These are phyloP conservation scores for Megalops atlanticus DNA, from an alignment of 2,113 vertebrate species.

Conservation along the genomic window DNA sequence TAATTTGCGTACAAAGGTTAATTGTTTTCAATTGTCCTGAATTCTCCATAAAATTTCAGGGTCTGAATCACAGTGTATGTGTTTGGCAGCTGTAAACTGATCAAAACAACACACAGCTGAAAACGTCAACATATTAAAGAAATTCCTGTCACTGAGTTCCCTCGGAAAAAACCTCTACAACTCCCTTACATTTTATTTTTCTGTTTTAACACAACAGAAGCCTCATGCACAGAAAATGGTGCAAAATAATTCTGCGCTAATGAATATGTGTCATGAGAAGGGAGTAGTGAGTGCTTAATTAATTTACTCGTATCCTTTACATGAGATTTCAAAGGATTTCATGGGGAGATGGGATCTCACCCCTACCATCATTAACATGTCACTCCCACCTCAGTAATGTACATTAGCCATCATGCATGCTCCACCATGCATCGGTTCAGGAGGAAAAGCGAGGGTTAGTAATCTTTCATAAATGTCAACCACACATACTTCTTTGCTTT, in stretches of 20 bases:
- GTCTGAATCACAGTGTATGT: background rate
- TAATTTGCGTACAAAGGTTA: constrained; percentile 54
- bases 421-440: background rate
- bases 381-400: constrained; percentile 17
- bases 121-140: too few species aligned
- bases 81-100: background rate
- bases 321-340: background rate
- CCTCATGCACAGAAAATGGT: background rate
- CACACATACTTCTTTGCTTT: background rate
- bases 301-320: background rate
- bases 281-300: background rate
- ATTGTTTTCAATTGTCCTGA: constrained; percentile 50
- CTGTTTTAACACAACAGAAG: background rate
- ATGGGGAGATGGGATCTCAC: background rate
- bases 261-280: background rate
- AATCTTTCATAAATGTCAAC: background rate
- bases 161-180: too few species aligned
- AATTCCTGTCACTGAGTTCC: too few species aligned
- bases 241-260: background rate
- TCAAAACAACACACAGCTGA: background rate
- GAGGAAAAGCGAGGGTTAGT: background rate
- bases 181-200: background rate
- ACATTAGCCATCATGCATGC: constrained; percentile 14
- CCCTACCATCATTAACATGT: background rate
- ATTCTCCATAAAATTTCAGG: background rate